Evolutionary conservation across 2,888 invertebrate species (phyloP), one percentile per base, ranked within the genome.

Genomic region (Argyresthia albistria): DNA sequence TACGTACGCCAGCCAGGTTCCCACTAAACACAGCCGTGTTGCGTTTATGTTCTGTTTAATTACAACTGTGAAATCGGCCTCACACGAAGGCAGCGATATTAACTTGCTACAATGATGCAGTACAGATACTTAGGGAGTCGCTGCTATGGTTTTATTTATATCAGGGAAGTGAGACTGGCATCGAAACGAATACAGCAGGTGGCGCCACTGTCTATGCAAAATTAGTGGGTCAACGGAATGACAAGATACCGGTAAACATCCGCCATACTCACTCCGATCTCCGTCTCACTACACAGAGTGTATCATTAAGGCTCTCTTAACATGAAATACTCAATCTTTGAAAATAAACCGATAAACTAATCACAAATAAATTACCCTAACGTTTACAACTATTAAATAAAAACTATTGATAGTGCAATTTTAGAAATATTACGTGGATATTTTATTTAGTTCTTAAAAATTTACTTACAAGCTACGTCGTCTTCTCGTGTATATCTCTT

Each of bases 401-500:
- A 9, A 11, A 46, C 8, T 11, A 8, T 8, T 46, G 11, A 35
- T 35, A 46, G 46, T 46, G 46, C 46, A 46, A 15, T 46, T 46
- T 16, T n/a, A 9, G 46, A 46, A 46, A 46, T 35, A 46, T 46
- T 46, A 9, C 43, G 15, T 46, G 25, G 25, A 46, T 16, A 46
- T 46, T 25, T 43, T 9, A 15, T 16, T 45, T 45, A 45, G 12
- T 9, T 35, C 16, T 16, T 46, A 35, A 46, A 46, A 46, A 16
- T 16, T 10, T 46, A 46, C 15, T 46, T 11, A n/a, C 10, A 46
- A 35, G 25, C 9, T 14, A 43, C 12, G 6, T 46, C 15, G 25
- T 9, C 14, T 14, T 15, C 14, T 46, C 25, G 25, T 46, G 75
- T 78, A 73, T 76, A 79, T 76, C 74, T 76, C 67, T 74, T 67